These are phyloP conservation scores for Acleris holmiana DNA, from an alignment of 2,888 invertebrate species.

Conservation along the genomic window DNA sequence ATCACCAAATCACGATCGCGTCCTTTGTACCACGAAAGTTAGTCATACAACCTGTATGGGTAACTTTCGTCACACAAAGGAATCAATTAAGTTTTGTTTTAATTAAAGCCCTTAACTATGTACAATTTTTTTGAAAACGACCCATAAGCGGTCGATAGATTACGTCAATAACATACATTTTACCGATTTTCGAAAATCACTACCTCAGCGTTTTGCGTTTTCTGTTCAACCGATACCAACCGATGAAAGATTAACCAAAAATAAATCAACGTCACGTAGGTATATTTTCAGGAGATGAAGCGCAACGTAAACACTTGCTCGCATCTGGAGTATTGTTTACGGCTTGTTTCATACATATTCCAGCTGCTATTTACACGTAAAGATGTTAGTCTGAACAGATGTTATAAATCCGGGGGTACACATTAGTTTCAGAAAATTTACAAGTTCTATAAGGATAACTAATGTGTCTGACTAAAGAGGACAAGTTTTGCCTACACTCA, in stretches of 20 bases:
- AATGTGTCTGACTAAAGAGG: no score
- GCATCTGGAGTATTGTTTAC: conserved; percentile 70
- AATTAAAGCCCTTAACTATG: no score
- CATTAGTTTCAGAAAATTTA: conserved; percentile 42
- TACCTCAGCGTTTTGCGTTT: background rate
- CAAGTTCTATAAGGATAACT: background rate
- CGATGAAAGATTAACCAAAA: conserved; percentile 13
- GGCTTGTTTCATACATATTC: conserved; percentile 54
- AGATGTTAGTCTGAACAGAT: conserved; percentile 67
- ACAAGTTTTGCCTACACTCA: no score
- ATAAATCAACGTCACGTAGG: conserved; percentile 24
- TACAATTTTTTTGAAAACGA: no score
- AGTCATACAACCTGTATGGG: no score
- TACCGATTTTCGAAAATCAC: no score
- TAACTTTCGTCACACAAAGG: no score
- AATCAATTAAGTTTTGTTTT: no score
- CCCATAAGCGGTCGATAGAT: no score
- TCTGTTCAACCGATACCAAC: background rate
- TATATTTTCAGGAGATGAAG: conserved; percentile 45
- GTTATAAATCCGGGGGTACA: conserved; percentile 58
- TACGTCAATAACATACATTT: no score
- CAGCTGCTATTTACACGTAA: conserved; percentile 59
- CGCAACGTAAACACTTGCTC: conserved; percentile 63
- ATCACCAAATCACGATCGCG: no score
- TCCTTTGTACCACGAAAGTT: no score